Conservation (phyloP, 1,140 invertebrate species). For the Drosophila burlai region DNA sequence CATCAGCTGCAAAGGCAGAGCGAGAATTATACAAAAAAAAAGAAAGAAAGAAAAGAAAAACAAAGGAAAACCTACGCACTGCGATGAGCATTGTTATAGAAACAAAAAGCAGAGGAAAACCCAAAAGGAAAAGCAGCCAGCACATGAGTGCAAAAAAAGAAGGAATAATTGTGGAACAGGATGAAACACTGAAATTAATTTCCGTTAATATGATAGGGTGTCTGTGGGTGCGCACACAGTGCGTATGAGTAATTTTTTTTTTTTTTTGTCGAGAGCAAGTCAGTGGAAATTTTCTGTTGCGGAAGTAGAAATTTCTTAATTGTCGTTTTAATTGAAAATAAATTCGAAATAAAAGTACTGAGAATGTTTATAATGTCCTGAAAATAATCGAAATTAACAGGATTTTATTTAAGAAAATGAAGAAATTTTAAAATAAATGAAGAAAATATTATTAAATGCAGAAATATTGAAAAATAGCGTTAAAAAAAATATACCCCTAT, state of each 20-base stretch:
- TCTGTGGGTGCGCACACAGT: constrained; percentile 7
- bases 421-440: no score
- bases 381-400: no score
- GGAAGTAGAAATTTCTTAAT: constrained; percentile 66
- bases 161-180: constrained; percentile 25
- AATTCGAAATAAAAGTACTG: constrained; percentile 25
- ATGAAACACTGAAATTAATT: constrained; percentile 70
- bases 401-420: no score
- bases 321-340: constrained; percentile 65
- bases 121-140: constrained; percentile 31
- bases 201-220: constrained; percentile 63
- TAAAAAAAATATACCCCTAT: background rate
- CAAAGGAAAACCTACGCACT: constrained; percentile 42
- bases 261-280: constrained; percentile 1
- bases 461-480: background rate
- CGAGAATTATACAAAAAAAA: constrained; percentile 36
- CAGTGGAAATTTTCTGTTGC: constrained; percentile 35
- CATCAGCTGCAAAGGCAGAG: constrained; percentile 56
- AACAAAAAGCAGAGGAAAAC: constrained; percentile 36
- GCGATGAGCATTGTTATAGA: constrained; percentile 51
- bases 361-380: background rate
- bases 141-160: constrained; percentile 27
- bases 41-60: background rate
- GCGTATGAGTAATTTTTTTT: constrained; percentile 25
- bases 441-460: background rate